Evolutionary conservation across 37 sponge, comb jelly and placozoan genomes (phyloP).

Genomic region (Axinella damicornis): DNA sequence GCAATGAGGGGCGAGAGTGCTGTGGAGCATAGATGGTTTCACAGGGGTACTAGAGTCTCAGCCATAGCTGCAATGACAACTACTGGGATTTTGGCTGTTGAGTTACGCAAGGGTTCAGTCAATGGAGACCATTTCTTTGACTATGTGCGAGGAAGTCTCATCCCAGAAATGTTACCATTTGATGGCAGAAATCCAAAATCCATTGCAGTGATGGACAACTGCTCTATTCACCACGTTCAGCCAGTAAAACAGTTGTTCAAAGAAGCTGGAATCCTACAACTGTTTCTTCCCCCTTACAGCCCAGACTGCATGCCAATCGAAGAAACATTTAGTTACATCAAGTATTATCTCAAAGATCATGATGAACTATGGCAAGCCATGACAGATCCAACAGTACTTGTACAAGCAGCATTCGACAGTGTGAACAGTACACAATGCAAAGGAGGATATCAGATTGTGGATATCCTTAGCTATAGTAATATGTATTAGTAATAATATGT

Average conservation of each 20-base stretch:
- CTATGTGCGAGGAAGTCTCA: conserved; percentile 7
- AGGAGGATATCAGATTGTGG: conserved; percentile 17
- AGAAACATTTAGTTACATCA: conserved; percentile 35
- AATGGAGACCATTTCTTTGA: conserved; percentile 41
- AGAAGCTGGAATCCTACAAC: not conserved
- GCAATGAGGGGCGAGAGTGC: conserved; percentile 31
- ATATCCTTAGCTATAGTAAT: not conserved
- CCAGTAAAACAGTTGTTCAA: not conserved
- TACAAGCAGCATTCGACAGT: conserved; percentile 48
- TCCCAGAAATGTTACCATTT: conserved; percentile 39
- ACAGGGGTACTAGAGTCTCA: conserved; percentile 18
- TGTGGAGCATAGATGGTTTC: conserved; percentile 3
- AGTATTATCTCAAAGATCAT: conserved; percentile 25
- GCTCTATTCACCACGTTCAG: conserved; percentile 7
- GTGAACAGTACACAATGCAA: conserved; percentile 3
- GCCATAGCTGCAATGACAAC: conserved; percentile 36
- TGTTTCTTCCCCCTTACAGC: conserved; percentile 30
- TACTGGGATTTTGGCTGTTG: conserved; percentile 32
- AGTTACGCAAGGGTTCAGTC: conserved; percentile 9
- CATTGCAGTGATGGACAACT: conserved; percentile 5
- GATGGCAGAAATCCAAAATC: conserved; percentile 23
- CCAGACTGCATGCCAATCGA: conserved; percentile 41
- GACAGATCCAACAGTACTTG: not conserved
- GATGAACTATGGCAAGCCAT: conserved; percentile 13
- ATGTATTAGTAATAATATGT: no score